These are phyloP conservation scores for Phrynocephalus versicolor DNA, from an alignment of 2,113 vertebrate species.

Conservation along the genomic window DNA sequence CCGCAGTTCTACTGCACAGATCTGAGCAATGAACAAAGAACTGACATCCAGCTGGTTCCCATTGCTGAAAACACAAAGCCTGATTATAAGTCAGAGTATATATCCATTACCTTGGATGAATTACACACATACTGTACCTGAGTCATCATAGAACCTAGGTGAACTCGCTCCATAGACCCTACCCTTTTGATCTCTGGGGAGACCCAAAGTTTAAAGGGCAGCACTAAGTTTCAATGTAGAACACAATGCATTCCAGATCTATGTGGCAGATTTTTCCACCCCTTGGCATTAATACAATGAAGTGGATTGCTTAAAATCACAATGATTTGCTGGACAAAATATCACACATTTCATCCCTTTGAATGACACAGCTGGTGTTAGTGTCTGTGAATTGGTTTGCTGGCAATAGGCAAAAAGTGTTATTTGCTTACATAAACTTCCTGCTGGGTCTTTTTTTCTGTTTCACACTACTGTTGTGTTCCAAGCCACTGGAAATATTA, in stretches of 20 bases:
- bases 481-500: neutral
- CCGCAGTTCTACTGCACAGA: too few species aligned
- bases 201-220: neutral
- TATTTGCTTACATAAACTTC: conserved; percentile 7
- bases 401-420: conserved; percentile 7
- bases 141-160: too few species aligned
- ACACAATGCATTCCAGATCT: neutral
- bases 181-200: neutral
- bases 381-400: neutral
- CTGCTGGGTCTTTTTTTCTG: neutral
- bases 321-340: conserved; percentile 23
- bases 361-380: conserved; percentile 1
- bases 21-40: too few species aligned
- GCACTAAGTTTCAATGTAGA: neutral
- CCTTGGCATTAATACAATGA: conserved; percentile 6
- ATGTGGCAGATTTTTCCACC: neutral
- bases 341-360: neutral
- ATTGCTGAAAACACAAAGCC: too few species aligned
- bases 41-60: too few species aligned
- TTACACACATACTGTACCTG: too few species aligned
- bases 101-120: too few species aligned
- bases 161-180: too few species aligned
- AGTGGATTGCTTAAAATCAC: conserved; percentile 23
- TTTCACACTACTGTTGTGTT: neutral
- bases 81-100: too few species aligned